Conservation (phyloP, 2,113 vertebrate genomes). For the Eclectus roratus region DNA sequence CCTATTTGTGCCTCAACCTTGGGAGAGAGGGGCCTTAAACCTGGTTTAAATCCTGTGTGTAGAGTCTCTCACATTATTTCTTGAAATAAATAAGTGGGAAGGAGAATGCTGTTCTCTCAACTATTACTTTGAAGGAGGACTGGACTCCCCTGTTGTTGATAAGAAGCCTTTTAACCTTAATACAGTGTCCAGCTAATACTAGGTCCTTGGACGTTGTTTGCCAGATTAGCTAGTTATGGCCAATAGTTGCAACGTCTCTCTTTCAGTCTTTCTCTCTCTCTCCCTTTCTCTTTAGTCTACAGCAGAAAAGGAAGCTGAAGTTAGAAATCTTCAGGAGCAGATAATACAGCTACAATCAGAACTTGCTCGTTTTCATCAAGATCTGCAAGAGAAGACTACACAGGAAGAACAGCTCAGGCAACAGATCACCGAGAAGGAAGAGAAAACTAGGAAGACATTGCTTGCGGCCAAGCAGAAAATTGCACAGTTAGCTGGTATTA, state of each 20-base stretch:
- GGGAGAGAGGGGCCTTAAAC: not conserved
- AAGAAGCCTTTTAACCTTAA: not conserved
- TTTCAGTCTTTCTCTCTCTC: not conserved
- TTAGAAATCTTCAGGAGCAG: constrained; percentile 85
- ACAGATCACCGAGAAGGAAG: constrained; percentile 92
- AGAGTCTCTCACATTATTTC: not conserved
- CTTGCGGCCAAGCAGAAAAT: constrained; percentile 91
- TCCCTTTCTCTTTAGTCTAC: constrained; percentile 71
- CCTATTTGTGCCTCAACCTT: not conserved
- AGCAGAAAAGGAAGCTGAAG: constrained; percentile 86
- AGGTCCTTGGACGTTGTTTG: not conserved
- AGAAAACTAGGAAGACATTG: constrained; percentile 92
- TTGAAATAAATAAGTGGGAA: not conserved
- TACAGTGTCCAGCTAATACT: not conserved
- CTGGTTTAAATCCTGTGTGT: not conserved
- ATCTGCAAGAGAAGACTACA: constrained; percentile 85
- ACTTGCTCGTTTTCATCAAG: constrained; percentile 84
- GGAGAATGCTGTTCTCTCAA: not conserved
- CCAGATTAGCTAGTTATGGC: not conserved
- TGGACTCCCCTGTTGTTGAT: not conserved
- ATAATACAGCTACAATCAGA: constrained; percentile 83
- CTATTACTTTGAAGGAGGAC: not conserved
- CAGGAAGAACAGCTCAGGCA: constrained; percentile 90
- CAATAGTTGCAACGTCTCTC: not conserved
- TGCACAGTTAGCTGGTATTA: constrained; percentile 82